A percentile compares a stretch with the other conserved stretches of the same genome.
Evolutionary conservation across 1,140 invertebrate species (phyloP).

Genomic region (Asbolus verrucosus): DNA sequence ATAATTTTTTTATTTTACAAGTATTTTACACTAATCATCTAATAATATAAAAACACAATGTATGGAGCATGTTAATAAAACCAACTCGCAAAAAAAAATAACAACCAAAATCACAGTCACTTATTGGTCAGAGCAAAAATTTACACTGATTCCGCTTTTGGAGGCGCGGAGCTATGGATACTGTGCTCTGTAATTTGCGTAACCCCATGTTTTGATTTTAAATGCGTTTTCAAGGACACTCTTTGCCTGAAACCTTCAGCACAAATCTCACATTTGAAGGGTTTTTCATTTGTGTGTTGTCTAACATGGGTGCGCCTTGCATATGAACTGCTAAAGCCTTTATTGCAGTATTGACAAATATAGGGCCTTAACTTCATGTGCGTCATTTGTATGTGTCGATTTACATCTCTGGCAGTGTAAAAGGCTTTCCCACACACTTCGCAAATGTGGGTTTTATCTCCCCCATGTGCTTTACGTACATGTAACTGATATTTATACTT

Average conservation of each 20-base stretch:
- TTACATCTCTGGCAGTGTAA: slow-evolving; percentile 53
- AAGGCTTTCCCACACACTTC: slow-evolving; percentile 57
- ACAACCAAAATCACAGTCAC: too few species aligned
- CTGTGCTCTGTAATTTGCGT: background rate
- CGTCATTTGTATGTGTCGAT: slow-evolving; percentile 57
- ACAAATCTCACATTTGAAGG: slow-evolving; percentile 52
- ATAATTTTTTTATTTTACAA: too few species aligned
- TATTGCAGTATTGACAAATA: slow-evolving; percentile 54
- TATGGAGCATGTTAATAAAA: too few species aligned
- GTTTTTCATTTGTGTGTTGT: slow-evolving; percentile 54
- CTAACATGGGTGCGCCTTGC: slow-evolving; percentile 55
- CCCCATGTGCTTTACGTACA: slow-evolving; percentile 54
- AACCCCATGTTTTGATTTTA: slow-evolving; percentile 19
- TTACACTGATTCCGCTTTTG: too few species aligned
- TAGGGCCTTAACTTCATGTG: slow-evolving; percentile 56
- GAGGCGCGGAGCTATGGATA: background rate
- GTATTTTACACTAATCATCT: too few species aligned
- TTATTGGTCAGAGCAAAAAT: too few species aligned
- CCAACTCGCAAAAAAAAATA: too few species aligned
- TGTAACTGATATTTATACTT: slow-evolving; percentile 54
- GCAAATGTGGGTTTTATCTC: slow-evolving; percentile 53
- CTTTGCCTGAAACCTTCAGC: slow-evolving; percentile 45
- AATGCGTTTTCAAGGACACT: slow-evolving; percentile 39
- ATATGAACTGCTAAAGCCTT: slow-evolving; percentile 57
- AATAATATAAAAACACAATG: too few species aligned